Base-by-base conservation (phyloP, 1,140 invertebrate genomes). In the Drosophila azteca region DNA sequence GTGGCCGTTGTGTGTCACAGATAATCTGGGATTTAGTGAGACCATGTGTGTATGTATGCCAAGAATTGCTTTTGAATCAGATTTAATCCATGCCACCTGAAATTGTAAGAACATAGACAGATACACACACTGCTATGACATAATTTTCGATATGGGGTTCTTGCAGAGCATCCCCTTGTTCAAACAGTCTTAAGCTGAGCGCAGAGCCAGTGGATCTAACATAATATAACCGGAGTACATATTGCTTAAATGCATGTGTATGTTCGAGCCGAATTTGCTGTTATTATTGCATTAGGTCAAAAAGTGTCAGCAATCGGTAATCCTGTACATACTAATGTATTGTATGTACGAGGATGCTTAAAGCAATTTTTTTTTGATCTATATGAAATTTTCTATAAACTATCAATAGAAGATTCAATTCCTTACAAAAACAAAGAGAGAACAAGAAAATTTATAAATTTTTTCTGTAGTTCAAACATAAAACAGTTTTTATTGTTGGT, bases 61-160 rank as follows among this genome's bases (percentile, higher is more conserved):
- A 70, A 98, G 93, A 78, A 98, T 97, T 54, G 96, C 96, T 92
- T 97, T 96, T 6, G 96, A 95, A 92, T 97, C 96, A 6, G 96
- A 96, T 91, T 97, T 97, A 89, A 98, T 97, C 97, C 97, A 98
- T 49, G 96, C 97, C 75, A 98, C 96, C 96, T 97, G 90, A 51
- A 93, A 93, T 71, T 78, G 77, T 45, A 77, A 52, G 75, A 61
- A 70, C n/a, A 81, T 35, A 73, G 43, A 15, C 24, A 68, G 39
- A 60, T 58, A 51, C 31, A 20, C 29, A 17, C 17, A 20, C 17
- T n/a, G 11, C 35, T 11, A 54, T 3, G 9, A 54, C 35, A 43
- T 35, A 3, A 11, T 13, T 39, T 39, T 39, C 11, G 35, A 13
- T 39, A 39, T 39, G 35, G 35, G 11, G 35, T 39, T 35, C 11